Evolutionary conservation across 2,797 vertebrate species (phyloP).

Genomic region (Brachyalestes nurse): DNA sequence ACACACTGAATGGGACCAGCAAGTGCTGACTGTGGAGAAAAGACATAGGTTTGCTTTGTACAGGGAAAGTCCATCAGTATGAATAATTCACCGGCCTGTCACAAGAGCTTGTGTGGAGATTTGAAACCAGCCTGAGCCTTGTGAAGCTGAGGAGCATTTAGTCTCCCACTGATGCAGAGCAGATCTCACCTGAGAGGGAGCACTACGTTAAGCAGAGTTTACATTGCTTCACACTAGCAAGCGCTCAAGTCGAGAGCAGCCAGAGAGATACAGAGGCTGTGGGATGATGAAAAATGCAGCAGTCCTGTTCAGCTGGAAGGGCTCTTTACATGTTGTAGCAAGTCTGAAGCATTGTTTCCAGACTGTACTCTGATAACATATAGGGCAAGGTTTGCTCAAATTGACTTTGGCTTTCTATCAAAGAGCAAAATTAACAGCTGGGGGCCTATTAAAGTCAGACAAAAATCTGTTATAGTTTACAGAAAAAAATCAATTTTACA

Average conservation of each 20-base stretch:
- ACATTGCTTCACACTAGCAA: neutral
- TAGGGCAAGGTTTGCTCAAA: neutral
- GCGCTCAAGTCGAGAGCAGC: constrained; percentile 32
- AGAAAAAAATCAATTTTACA: neutral
- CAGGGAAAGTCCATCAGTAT: constrained; percentile 83
- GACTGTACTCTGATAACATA: neutral
- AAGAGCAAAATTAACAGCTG: neutral
- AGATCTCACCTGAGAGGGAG: constrained; percentile 30
- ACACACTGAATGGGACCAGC: constrained; percentile 45
- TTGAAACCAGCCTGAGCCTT: constrained; percentile 64
- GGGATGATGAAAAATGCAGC: constrained; percentile 42
- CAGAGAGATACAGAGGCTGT: constrained; percentile 5
- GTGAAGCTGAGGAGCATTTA: constrained; percentile 73
- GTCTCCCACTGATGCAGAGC: constrained; percentile 42
- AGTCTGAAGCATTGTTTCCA: constrained; percentile 23
- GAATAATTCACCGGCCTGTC: constrained; percentile 79
- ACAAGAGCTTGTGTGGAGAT: constrained; percentile 67
- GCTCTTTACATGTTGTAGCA: constrained; percentile 25
- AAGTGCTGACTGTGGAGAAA: constrained; percentile 65
- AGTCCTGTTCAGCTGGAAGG: constrained; percentile 16
- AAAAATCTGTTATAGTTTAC: neutral
- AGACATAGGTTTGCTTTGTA: constrained; percentile 59
- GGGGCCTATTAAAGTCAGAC: neutral
- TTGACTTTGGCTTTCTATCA: neutral
- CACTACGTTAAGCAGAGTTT: constrained; percentile 37